phyloP scores from a whole-genome alignment of 2,113 vertebrate species.

The Bettongia penicillata region DNA sequence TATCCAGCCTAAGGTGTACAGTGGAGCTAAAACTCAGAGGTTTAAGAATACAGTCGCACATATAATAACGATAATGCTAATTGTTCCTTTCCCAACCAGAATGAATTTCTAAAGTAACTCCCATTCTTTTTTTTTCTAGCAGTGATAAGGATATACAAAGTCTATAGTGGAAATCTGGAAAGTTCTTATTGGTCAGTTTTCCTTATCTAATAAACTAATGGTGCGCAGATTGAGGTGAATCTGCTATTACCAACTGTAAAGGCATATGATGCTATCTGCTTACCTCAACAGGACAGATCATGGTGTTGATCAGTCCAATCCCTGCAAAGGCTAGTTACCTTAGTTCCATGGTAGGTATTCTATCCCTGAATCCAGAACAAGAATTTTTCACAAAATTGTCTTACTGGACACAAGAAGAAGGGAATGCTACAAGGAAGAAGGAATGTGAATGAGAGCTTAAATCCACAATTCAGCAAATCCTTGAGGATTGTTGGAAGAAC shows the following conservation, averaged over 20 bases:
- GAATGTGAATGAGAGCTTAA: not conserved
- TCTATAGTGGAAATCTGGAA: not conserved
- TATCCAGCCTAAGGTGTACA: not conserved
- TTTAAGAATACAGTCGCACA: not conserved
- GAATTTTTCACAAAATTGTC: not conserved
- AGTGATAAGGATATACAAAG: not conserved
- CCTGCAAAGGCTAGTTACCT: not conserved
- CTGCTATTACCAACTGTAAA: not conserved
- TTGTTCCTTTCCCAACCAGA: not conserved
- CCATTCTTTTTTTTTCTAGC: not conserved
- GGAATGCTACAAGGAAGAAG: not conserved
- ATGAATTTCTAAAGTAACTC: not conserved
- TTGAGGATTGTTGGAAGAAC: not conserved
- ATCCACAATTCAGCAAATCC: not conserved
- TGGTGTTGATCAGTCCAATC: not conserved
- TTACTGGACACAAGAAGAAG: not conserved
- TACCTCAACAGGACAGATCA: not conserved
- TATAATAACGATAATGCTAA: not conserved
- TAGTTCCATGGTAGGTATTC: not conserved
- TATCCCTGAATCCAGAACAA: not conserved
- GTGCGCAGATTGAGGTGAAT: not conserved
- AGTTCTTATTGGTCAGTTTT: not conserved
- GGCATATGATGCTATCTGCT: not conserved
- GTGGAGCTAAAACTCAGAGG: not conserved
- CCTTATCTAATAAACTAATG: not conserved